A percentile compares a stretch with the other conserved stretches of the same genome.
Conservation (phyloP, 2,113 vertebrate species). For the Oryzias javanicus region DNA sequence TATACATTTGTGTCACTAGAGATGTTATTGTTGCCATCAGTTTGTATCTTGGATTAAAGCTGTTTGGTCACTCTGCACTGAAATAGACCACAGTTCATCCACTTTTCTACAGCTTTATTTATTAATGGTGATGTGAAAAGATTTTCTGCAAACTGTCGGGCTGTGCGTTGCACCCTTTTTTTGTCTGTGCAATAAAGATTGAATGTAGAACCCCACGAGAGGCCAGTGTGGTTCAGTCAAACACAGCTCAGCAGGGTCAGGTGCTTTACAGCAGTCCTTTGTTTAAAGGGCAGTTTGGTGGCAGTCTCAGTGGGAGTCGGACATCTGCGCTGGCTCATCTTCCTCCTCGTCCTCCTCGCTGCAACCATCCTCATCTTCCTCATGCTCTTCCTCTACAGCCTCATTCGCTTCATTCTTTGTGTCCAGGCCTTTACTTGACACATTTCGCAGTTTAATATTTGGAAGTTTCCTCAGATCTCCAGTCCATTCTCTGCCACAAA, state of each 20-base stretch:
- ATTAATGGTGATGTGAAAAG: too few species aligned
- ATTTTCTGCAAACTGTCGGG: neutral
- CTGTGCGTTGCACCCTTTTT: constrained; percentile 22
- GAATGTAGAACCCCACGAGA: constrained; percentile 48
- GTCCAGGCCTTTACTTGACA: constrained; percentile 77
- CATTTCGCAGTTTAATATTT: constrained; percentile 90
- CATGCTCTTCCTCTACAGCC: neutral
- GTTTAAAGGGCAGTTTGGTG: neutral
- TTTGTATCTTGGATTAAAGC: constrained; percentile 12
- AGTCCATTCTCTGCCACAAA: constrained; percentile 85
- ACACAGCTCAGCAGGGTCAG: neutral
- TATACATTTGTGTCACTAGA: constrained; percentile 9
- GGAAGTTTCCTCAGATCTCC: constrained; percentile 92
- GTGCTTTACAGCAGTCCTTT: neutral
- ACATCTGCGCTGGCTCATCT: constrained; percentile 27
- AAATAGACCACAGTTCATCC: constrained; percentile 26
- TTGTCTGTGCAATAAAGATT: constrained; percentile 65
- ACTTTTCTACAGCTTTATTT: constrained; percentile 38
- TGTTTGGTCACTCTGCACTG: constrained; percentile 1
- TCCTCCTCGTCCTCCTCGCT: constrained; percentile 30
- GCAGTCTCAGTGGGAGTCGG: constrained; percentile 36
- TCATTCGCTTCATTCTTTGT: constrained; percentile 50
- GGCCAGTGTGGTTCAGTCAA: constrained; percentile 6
- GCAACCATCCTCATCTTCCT: constrained; percentile 20
- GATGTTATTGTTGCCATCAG: constrained; percentile 10